Conservation (phyloP, 2,888 invertebrate species). For the Hofmannophila pseudospretella region DNA sequence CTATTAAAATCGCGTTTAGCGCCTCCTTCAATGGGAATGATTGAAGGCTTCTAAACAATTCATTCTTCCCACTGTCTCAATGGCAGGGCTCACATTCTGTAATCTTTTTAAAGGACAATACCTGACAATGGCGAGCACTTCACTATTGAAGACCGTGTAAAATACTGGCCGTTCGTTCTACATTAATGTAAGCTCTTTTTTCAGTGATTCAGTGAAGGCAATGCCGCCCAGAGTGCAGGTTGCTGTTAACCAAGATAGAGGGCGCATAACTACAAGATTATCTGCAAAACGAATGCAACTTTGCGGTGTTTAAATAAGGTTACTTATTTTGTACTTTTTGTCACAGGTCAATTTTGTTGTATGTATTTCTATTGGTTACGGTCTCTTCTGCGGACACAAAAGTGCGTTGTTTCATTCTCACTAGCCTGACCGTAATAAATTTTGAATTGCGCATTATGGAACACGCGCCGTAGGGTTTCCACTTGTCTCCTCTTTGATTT, state of each 20-base stretch:
- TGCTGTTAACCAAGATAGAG: slow-evolving; percentile 15
- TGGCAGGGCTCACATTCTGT: slow-evolving; percentile 65
- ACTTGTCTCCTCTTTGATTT: slow-evolving; percentile 38
- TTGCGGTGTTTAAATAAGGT: slow-evolving; percentile 13
- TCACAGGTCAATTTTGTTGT: slow-evolving; percentile 30
- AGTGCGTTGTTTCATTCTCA: slow-evolving; percentile 41
- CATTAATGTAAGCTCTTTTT: slow-evolving; percentile 60
- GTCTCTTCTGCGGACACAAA: slow-evolving; percentile 51
- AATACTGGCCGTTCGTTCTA: slow-evolving; percentile 54
- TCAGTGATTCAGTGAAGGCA: slow-evolving; percentile 54
- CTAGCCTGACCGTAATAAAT: slow-evolving; percentile 63
- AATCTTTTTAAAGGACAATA: slow-evolving; percentile 67
- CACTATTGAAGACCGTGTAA: slow-evolving; percentile 53
- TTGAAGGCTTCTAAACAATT: slow-evolving; percentile 72
- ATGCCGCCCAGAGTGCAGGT: slow-evolving; percentile 57
- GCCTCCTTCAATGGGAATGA: slow-evolving; percentile 69
- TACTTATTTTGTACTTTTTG: slow-evolving; percentile 4
- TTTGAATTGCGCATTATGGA: slow-evolving; percentile 31
- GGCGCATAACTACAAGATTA: slow-evolving; percentile 9
- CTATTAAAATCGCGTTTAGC: slow-evolving; percentile 75
- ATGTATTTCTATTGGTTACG: slow-evolving; percentile 58
- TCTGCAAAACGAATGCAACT: slow-evolving; percentile 8
- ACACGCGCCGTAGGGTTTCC: slow-evolving; percentile 26
- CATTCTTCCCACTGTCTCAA: slow-evolving; percentile 57
- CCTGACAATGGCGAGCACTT: slow-evolving; percentile 54